Evolutionary conservation across 2,888 invertebrate genomes (phyloP), one percentile per base, ranked within the genome.

Genomic region (Drosophila austrosaltans): DNA sequence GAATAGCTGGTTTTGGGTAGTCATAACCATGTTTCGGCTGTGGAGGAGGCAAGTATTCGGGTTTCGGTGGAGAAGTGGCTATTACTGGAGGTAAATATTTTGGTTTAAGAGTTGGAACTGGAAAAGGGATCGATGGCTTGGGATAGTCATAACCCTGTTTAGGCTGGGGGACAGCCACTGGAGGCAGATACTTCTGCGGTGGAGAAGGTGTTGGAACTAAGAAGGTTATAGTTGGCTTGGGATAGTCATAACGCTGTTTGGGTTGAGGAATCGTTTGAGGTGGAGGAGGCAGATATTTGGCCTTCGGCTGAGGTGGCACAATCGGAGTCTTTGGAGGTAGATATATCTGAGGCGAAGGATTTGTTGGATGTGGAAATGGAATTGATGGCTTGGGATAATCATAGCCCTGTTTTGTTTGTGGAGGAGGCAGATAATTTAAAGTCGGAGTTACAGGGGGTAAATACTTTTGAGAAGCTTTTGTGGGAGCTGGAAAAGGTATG

Each of bases 181-280:
- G 85, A 4, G 82, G 84, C 39, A 81, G 39, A 30, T 78, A 78
- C 25, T 76, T 60, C 0, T 73, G 64, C 66, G 81, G 84, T 25
- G 57, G 57, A 12, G 86, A 83, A 12, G 58, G 39, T 3, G 72
- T 65, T 2, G 72, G 67, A 22, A 69, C 68, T 28, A 74, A 76
- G 48, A 82, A 81, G 1, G 84, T 81, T 59, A 76, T 72, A 8
- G 12, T 54, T 3, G 89, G 87, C 44, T 83, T 81, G 12, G 89
- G 88, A 39, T 89, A 89, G 7, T 74, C 68, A n/a, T 89, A 89
- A 1, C 90, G 79, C 12, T 67, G 64, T 36, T 62, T 72, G 0
- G 62, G 69, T 12, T 48, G 44, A 2, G 44, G 22, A 36, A 36
- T 36, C 8, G 36, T 8, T 10, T 8, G 36, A 22, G 44, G 22